phyloP scores from a whole-genome alignment of 1,140 invertebrate genomes.

The Drosophila orosa region DNA sequence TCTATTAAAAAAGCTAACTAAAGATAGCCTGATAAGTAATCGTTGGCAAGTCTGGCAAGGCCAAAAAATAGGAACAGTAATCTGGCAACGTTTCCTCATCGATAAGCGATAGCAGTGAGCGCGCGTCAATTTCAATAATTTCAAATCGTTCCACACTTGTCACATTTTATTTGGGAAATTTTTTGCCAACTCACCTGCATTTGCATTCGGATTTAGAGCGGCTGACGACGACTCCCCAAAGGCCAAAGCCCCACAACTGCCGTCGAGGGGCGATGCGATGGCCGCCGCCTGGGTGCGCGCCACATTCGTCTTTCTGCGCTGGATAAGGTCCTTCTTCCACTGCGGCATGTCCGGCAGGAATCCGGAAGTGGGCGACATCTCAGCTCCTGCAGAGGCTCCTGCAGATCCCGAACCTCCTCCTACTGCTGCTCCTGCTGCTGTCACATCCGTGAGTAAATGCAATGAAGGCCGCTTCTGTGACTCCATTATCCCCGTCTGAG shows the following conservation, averaged over 20 bases:
- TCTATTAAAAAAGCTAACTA: not conserved
- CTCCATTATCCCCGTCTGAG: constrained; percentile 57
- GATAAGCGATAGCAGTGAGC: constrained; percentile 12
- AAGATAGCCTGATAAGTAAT: not conserved
- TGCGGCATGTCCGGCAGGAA: constrained; percentile 86
- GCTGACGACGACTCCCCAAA: constrained; percentile 27
- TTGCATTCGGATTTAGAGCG: constrained; percentile 38
- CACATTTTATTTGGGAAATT: not conserved
- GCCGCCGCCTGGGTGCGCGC: constrained; percentile 70
- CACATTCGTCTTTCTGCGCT: constrained; percentile 86
- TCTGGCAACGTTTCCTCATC: constrained; percentile 14
- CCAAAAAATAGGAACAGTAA: not conserved
- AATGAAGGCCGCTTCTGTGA: constrained; percentile 63
- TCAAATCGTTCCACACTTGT: not conserved
- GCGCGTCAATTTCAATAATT: constrained; percentile 1
- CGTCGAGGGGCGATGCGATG: constrained; percentile 42
- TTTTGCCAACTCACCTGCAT: constrained; percentile 48
- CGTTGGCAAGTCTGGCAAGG: no score
- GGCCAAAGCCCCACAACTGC: constrained; percentile 65
- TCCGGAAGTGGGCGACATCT: constrained; percentile 55
- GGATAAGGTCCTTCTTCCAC: constrained; percentile 91
- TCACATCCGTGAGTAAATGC: constrained; percentile 51
- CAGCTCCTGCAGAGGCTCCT: constrained; percentile 8
- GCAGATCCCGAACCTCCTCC: constrained; percentile 16
- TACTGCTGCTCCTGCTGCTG: constrained; percentile 24